These are phyloP conservation scores for Lepidurus couesii DNA, from an alignment of 1,140 invertebrate species.

Conservation along the genomic window DNA sequence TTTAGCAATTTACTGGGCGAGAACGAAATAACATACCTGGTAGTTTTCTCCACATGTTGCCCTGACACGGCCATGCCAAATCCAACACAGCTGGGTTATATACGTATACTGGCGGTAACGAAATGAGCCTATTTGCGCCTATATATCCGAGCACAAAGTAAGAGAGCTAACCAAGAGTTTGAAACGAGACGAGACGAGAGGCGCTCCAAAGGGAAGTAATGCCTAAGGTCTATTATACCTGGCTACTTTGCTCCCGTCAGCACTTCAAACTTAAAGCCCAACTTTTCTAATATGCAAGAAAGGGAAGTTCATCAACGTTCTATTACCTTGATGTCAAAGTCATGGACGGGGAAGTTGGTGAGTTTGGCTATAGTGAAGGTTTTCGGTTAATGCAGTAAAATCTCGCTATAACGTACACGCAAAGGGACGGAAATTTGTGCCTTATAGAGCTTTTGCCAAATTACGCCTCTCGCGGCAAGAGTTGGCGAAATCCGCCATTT, in stretches of 20 bases:
- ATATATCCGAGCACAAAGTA: background rate
- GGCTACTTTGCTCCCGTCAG: background rate
- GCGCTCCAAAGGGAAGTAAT: background rate
- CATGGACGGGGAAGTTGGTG: background rate
- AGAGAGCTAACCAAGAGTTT: background rate
- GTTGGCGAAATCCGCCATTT: no score
- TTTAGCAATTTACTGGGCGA: no score
- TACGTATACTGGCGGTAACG: background rate
- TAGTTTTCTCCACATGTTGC: background rate
- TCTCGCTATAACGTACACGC: no score
- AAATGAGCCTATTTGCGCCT: background rate
- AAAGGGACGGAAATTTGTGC: no score
- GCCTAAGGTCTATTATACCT: background rate
- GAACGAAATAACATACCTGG: background rate
- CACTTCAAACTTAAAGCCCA: background rate
- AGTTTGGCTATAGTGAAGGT: background rate
- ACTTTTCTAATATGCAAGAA: constrained; percentile 11
- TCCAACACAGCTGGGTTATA: background rate
- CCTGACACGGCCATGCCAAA: background rate
- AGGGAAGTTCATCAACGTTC: background rate
- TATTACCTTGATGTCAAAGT: background rate
- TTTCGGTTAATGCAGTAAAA: background rate
- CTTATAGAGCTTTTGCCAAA: no score
- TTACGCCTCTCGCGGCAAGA: no score
- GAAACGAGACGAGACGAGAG: background rate